Conservation (phyloP, 2,113 vertebrate species). For the Proteles cristata region DNA sequence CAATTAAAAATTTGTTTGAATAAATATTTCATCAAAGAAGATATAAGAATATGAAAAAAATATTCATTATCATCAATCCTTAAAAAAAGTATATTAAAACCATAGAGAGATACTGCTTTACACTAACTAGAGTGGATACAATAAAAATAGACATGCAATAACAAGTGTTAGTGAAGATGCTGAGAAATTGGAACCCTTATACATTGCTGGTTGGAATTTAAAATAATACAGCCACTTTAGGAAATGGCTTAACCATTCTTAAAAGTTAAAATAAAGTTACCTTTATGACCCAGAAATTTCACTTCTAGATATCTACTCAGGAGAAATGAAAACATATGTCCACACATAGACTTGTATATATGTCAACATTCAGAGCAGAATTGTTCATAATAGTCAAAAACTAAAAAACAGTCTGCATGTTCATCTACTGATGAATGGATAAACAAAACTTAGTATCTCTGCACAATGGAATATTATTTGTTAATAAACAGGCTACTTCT, state of each 20-base stretch:
- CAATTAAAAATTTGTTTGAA: neutral
- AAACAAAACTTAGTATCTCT: neutral
- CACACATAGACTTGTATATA: neutral
- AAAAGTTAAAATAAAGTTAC: neutral
- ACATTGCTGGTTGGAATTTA: neutral
- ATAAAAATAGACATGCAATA: neutral
- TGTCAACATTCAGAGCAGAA: neutral
- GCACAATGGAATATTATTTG: neutral
- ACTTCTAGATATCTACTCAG: neutral
- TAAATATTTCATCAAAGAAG: neutral
- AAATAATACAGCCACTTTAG: neutral
- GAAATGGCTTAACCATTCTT: neutral
- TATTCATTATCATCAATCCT: neutral
- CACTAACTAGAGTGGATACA: neutral
- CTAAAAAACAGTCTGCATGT: neutral
- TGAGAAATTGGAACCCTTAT: neutral
- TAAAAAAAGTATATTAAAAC: neutral
- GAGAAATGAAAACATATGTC: neutral
- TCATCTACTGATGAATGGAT: neutral
- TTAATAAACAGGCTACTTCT: neutral
- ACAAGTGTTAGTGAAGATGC: neutral
- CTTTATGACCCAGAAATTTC: neutral
- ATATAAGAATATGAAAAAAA: neutral
- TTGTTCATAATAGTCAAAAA: conserved; percentile 28
- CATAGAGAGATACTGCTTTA: neutral